Evolutionary conservation across 1,140 invertebrate genomes (phyloP), one percentile per base, ranked within the genome.

Genomic region (Nebria ingens): DNA sequence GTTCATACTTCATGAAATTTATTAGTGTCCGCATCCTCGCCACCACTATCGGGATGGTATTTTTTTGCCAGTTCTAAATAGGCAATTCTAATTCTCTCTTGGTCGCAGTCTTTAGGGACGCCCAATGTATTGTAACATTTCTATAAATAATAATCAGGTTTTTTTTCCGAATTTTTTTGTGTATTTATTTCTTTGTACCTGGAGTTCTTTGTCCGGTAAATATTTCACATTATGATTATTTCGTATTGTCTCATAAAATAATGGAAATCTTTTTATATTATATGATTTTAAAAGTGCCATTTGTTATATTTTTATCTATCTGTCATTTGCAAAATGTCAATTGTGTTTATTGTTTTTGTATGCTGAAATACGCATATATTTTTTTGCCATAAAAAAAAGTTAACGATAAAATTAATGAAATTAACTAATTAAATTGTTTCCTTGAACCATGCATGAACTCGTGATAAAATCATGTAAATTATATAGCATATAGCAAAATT

Each of bases 21-120:
- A 3, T 77, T 71, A 21, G 78, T 73, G 71, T 81, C 74, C 15
- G 87, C 84, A 60, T 85, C 77, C 1, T 75, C 66, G 1, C 75
- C 76, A 1, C 82, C 80, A 53, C 85, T 86, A 64, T 93, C 90
- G 0, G 90, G 90, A 75, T 93, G 90, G 68, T 82, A 89, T 58
- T 77, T 77, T 68, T 91, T 92, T 0, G 84, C 89, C 19, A 90
- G 67, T 55, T 80, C 68, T 19, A 92, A 71, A 65, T 89, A 93
- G 23, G 87, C 82, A 42, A 77, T 63, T 57, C 84, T 74, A 3
- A 91, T 77, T 21, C 80, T 79, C 65, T 86, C 82, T 68, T 87
- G 80, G 57, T 85, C 82, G 51, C 84, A 83, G 38, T 80, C 72
- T 62, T 81, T 76, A 15, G 78, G 65, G 9, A 91, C 73, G 52